A percentile compares a stretch with the other conserved stretches of the same genome.
phyloP scores from a whole-genome alignment of 1,140 invertebrate genomes.

The Brachystomella parvula region DNA sequence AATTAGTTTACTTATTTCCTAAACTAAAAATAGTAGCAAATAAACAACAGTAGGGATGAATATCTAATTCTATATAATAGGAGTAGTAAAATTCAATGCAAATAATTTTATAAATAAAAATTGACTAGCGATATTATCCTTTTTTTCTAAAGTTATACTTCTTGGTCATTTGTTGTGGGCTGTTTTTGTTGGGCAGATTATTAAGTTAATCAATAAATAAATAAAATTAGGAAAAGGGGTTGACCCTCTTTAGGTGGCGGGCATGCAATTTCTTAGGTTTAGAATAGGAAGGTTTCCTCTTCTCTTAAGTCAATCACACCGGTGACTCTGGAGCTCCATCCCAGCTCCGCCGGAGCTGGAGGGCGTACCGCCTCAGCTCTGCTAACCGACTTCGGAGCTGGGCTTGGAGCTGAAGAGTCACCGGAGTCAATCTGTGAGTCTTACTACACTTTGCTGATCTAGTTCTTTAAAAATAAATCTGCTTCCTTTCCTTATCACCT shows the following conservation, averaged over 20 bases:
- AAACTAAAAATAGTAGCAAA: background rate
- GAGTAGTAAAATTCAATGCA: background rate
- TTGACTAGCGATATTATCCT: background rate
- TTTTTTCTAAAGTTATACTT: background rate
- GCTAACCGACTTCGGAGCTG: no score
- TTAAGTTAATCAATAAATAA: background rate
- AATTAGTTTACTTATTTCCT: no score
- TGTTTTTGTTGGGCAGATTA: background rate
- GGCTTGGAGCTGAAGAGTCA: no score
- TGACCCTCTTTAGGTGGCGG: no score
- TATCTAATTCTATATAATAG: background rate
- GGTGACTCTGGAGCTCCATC: background rate
- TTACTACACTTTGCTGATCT: no score
- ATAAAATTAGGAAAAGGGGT: no score
- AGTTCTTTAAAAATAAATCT: no score
- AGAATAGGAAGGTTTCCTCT: background rate
- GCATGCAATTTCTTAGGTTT: no score
- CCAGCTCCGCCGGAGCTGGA: no score
- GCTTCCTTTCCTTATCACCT: no score
- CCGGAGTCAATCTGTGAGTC: no score
- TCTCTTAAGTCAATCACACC: constrained; percentile 11
- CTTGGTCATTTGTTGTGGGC: background rate
- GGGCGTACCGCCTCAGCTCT: no score
- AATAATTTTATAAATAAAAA: background rate
- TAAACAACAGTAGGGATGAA: background rate